Base-by-base conservation (phyloP, 2,113 vertebrate genomes). In the Engraulis encrasicolus region DNA sequence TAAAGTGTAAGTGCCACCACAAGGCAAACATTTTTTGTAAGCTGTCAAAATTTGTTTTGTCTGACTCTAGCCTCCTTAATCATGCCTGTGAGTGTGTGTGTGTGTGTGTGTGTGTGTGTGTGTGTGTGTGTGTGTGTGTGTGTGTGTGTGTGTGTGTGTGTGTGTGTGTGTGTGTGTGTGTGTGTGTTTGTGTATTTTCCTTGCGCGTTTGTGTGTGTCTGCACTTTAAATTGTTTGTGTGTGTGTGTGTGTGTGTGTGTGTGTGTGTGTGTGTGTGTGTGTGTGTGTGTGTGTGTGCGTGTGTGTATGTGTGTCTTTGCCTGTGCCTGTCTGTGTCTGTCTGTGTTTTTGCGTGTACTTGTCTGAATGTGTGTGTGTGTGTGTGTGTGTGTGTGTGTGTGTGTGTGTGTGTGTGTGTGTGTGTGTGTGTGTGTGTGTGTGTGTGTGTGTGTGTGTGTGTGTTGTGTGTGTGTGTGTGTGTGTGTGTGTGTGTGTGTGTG, bases 61-160 rank as follows among this genome's bases (percentile, higher is more conserved):
- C 2, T 45, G 80, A 4, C 38, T 52, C 34, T 9, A 66, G 54
- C 50, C 80, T 50, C 71, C 71, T 84, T 85, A 52, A 85, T 81
- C 79, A 85, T 86, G 78, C 23, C 18, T 79, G 80, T 85, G 12
- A 14, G n/a, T 48, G 81, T 74, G 52, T n/a, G 1, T 58, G 52
- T n/a, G 52, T 58, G 52, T 20, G 52, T 20, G 52, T n/a, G 52
- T 58, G 52, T n/a, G 19, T 19, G 52, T n/a, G 52, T 58, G 52
- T 58, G 54, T 58, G 54, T 58, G 54, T 58, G 20, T 58, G 19
- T n/a, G 54, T 23, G 54, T n/a, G 54, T n/a, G 19, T n/a, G 2
- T 58, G 52, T 58, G 52, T n/a, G 52, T 58, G 20, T n/a, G 20
- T 58, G 52, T 58, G 52, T 58, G 17, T 58, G 18, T 18, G 18